Base-by-base conservation (phyloP, 1,140 invertebrate genomes). In the Kradibia gibbosae region DNA sequence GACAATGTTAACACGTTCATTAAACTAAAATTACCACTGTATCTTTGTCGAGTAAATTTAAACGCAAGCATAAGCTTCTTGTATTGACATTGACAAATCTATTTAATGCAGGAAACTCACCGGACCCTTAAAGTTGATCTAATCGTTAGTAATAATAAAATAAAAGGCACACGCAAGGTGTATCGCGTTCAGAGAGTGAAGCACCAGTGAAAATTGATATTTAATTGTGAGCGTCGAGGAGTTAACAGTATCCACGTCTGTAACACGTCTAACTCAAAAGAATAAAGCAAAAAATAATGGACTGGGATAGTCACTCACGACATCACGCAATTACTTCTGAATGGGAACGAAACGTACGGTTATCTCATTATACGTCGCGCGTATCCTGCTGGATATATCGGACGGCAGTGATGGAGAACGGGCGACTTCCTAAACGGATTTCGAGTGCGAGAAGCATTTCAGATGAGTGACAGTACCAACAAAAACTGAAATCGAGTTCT, bases 401-500 rank as follows among this genome's bases (percentile, higher is more conserved):
- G 53, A 36, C 31, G 28, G 39, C 10, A 65, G 53, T 34, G 20
- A 7, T 22, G 60, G 22, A 20, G 34, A 57, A 48, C 83, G 81
- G 83, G 39, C 81, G 85, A 85, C 82, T 84, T 85, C 62, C 84
- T 86, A 85, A 87, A 86, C 86, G 86, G 83, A 86, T 84, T 85
- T 84, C 84, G 85, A 86, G 85, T 83, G 86, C 85, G 86, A 86
- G 87, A 85, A 87, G 84, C 86, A 85, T 89, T 89, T 88, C 87
- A 87, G 86, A 83, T 86, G 86, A 88, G 86, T 89, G 88, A 88
- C 87, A 88, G 87, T 85, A 82, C 84, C 86, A 82, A 86, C 86
- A 88, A 88, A 88, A 89, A 88, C 85, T 88, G 88, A 88, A 89
- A 89, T 90, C 87, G 87, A 89, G 86, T 88, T 90, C 84, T 84